These are phyloP conservation scores for Drosophila gunungcola DNA, from an alignment of 1,140 invertebrate genomes.

Conservation along the genomic window DNA sequence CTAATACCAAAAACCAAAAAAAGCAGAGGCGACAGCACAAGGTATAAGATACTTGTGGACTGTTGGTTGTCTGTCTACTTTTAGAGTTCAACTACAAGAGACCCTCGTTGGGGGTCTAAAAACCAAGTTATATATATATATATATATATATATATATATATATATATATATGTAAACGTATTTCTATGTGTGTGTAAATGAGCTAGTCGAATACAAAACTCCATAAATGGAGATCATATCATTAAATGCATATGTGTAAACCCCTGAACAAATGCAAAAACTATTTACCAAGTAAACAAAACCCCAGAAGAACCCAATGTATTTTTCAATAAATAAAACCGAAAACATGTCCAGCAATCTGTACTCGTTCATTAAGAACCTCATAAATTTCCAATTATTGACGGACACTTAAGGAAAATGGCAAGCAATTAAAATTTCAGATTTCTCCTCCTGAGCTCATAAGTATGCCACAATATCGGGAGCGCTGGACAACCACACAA, in stretches of 20 bases:
- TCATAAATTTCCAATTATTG: constrained; percentile 47
- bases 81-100: constrained; percentile 69
- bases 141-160: constrained; percentile 16
- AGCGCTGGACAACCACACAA: constrained; percentile 16
- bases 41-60: constrained; percentile 35
- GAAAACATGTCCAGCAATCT: constrained; percentile 25
- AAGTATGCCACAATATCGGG: constrained; percentile 31
- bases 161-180: constrained; percentile 36
- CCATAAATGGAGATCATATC: constrained; percentile 69
- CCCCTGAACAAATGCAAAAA: constrained; percentile 43
- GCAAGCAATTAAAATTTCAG: constrained; percentile 54
- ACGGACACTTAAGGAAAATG: constrained; percentile 45
- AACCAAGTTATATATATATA: constrained; percentile 37
- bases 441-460: constrained; percentile 30
- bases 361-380: constrained; percentile 26
- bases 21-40: constrained; percentile 12
- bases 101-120: constrained; percentile 60
- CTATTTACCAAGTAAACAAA: constrained; percentile 51
- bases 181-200: constrained; percentile 53
- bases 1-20: constrained; percentile 10
- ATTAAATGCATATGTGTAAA: constrained; percentile 73
- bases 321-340: constrained; percentile 77
- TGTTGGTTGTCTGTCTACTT: constrained; percentile 56
- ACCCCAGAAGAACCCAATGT: constrained; percentile 37
- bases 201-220: constrained; percentile 50